A percentile compares a stretch with the other conserved stretches of the same genome.
These are phyloP conservation scores for Drosophila pseudoananassae DNA, from an alignment of 1,140 invertebrate species.

Conservation along the genomic window DNA sequence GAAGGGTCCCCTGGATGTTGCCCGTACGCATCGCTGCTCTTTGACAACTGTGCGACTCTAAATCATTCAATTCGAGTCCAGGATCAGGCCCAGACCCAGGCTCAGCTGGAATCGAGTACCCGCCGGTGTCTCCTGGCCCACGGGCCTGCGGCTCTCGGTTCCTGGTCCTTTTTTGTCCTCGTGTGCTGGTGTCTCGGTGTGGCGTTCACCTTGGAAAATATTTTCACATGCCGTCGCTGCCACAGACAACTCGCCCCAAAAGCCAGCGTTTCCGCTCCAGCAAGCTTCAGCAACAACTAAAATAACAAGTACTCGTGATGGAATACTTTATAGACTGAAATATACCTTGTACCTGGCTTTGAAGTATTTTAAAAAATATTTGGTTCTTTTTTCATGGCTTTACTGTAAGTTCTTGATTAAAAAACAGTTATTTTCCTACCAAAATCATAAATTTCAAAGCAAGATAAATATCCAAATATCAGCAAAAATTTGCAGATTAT, in stretches of 20 bases:
- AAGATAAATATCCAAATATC: too few relatives aligned
- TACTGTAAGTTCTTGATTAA: too few relatives aligned
- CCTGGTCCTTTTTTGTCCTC: constrained; percentile 41
- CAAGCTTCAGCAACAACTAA: constrained; percentile 56
- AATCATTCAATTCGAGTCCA: constrained; percentile 71
- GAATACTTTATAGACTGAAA: constrained; percentile 2
- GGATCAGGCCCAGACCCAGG: constrained; percentile 19
- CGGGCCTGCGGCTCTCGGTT: constrained; percentile 13
- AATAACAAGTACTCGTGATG: constrained; percentile 10
- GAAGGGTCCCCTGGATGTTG: constrained; percentile 26
- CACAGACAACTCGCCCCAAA: constrained; percentile 35
- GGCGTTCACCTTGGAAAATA: constrained; percentile 79
- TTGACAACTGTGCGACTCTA: constrained; percentile 78
- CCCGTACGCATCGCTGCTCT: constrained; percentile 78
- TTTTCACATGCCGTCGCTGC: constrained; percentile 66
- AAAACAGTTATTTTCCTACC: too few relatives aligned
- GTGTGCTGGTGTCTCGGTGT: constrained; percentile 45
- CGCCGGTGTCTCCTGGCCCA: constrained; percentile 22
- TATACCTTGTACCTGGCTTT: constrained; percentile 2
- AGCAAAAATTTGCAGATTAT: too few relatives aligned
- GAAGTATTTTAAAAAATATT: neutral
- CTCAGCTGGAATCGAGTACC: constrained; percentile 64
- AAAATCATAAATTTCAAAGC: too few relatives aligned
- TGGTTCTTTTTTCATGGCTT: neutral
- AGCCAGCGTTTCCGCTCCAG: constrained; percentile 69